A percentile compares a stretch with the other conserved stretches of the same genome.
phyloP scores from a whole-genome alignment of 2,888 invertebrate species.

The Coenonympha arcania region DNA sequence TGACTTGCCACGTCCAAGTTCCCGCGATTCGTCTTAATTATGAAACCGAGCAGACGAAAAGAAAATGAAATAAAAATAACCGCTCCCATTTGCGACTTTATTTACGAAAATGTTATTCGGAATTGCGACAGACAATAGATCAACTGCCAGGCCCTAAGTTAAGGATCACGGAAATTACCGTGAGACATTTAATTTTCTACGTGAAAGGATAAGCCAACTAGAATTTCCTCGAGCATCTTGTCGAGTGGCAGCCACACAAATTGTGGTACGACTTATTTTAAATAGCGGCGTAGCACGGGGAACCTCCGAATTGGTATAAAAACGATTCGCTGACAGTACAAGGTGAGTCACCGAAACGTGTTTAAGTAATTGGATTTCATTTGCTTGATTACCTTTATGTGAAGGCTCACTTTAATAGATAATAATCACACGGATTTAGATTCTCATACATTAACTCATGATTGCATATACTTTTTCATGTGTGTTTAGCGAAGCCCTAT shows the following conservation, averaged over 20 bases:
- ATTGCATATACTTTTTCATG: too few species aligned
- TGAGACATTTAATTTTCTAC: conserved; percentile 74
- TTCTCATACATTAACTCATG: too few species aligned
- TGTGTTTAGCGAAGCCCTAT: too few species aligned
- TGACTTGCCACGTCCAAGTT: too few species aligned
- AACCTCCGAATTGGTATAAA: background rate
- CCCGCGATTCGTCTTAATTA: too few species aligned
- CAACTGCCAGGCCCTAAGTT: conserved; percentile 64
- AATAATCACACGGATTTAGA: too few species aligned
- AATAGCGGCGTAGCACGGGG: background rate
- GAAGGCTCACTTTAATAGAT: too few species aligned
- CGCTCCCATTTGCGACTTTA: background rate
- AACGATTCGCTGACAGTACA: too few species aligned
- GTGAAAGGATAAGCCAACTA: conserved; percentile 70
- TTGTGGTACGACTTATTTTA: conserved; percentile 8
- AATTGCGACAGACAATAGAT: conserved; percentile 47
- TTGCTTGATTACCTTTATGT: background rate
- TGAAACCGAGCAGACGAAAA: too few species aligned
- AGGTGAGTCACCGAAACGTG: too few species aligned
- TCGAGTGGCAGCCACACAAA: background rate
- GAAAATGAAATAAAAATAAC: too few species aligned
- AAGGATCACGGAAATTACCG: conserved; percentile 60
- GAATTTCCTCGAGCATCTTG: conserved; percentile 59
- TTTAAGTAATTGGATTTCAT: background rate
- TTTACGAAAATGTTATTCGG: conserved; percentile 31